Base-by-base conservation (phyloP, 2,888 invertebrate genomes). In the Morpho achilles region DNA sequence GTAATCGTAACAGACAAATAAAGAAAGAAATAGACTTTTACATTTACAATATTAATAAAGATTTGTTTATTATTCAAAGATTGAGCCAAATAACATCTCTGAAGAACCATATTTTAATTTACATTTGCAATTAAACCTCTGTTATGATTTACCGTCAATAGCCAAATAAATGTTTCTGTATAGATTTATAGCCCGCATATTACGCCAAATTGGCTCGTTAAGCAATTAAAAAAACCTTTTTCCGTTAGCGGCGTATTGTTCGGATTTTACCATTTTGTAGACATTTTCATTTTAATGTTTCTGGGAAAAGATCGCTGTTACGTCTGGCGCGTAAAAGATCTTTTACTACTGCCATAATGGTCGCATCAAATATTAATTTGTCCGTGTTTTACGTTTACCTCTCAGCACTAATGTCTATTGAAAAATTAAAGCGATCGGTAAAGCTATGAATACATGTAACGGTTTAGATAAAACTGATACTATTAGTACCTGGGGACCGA, bases 171-270 rank as follows among this genome's bases (percentile, higher is more conserved):
- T 44, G 44, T 45, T 23, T 6, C 10, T 32, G 39, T 39, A 8
- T 44, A 45, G 22, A 52, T 52, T 52, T 44, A 52, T 45, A 7
- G 44, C 52, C 52, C 52, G 52, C 52, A 52, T 10, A 45, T 52
- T 44, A 52, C 44, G 52, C 44, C 6, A 10, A 45, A 52, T 52
- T 52, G 52, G 22, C 52, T 45, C 52, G 52, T 45, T 52, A 39
- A 45, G 52, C 52, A 52, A 52, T 52, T 52, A 52, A 52, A 52
- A 39, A 45, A 52, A 52, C 45, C 44, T 52, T 52, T 52, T 52
- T 52, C 52, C 52, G 32, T 52, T 45, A 39, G 52, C 44, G 23
- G 52, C 44, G 52, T 45, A 52, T 52, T 52, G 52, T 52, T 52
- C 45, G 52, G 39, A 45, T 52, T 52, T 45, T 39, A 44, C 44